phyloP scores from a whole-genome alignment of 2,888 invertebrate species.

The Xanthia icteritia region DNA sequence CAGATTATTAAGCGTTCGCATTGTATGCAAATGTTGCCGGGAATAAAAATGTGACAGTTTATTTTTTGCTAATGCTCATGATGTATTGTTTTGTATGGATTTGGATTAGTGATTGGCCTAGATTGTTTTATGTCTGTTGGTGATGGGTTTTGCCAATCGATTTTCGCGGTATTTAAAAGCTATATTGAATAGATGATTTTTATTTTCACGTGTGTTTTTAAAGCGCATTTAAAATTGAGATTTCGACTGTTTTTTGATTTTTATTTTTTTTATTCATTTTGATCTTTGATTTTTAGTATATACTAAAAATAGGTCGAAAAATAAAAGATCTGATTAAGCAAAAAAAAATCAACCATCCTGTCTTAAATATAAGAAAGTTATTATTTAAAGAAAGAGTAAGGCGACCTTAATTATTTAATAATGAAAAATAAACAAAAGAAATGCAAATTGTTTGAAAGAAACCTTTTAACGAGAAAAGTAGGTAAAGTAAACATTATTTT shows the following conservation, averaged over 20 bases:
- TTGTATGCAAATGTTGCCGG: constrained; percentile 74
- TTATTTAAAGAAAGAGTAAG: constrained; percentile 40
- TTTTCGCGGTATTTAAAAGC: constrained; percentile 27
- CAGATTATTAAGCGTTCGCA: constrained; percentile 65
- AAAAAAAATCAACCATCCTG: constrained; percentile 25
- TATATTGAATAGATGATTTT: background rate
- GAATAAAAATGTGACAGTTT: constrained; percentile 60
- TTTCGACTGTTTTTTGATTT: background rate
- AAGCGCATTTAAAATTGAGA: background rate
- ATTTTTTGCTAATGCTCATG: constrained; percentile 55
- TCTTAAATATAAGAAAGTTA: constrained; percentile 19
- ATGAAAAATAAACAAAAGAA: constrained; percentile 38
- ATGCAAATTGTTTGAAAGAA: constrained; percentile 37
- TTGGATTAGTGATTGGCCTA: constrained; percentile 59
- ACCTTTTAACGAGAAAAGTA: constrained; percentile 32
- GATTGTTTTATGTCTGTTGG: constrained; percentile 42
- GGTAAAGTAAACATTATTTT: constrained; percentile 32
- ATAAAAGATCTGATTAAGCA: background rate
- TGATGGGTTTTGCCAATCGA: constrained; percentile 37
- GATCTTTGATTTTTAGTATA: too few relatives aligned
- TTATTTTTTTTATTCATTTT: too few relatives aligned
- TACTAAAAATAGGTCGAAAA: background rate
- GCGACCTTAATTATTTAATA: constrained; percentile 43
- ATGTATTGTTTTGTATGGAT: constrained; percentile 66
- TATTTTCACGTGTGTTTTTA: background rate